Evolutionary conservation across 2,797 vertebrate genomes (phyloP), one percentile per base, ranked within the genome.

Genomic region (Rallus crepitans): DNA sequence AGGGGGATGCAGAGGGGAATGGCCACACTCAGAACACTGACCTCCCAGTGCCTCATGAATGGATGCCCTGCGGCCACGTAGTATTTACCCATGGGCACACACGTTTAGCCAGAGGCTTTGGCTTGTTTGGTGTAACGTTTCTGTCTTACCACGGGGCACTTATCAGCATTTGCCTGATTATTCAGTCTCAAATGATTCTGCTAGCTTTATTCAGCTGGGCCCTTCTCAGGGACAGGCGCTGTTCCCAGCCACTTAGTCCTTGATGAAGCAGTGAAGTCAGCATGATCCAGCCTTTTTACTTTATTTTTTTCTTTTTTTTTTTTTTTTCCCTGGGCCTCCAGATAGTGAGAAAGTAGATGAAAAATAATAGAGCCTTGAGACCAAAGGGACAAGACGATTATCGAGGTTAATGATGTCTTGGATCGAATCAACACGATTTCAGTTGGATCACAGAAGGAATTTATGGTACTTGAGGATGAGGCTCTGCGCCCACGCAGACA

Each of bases 181-280:
- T 92, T 94, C 2, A 1, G 70, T 92, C 91, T 66, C 88, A 84
- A 79, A 88, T 27, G 6, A 66, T 70, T 76, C 60, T 68, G 66
- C 69, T 77, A 72, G 63, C 95, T 97, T 97, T 95, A 69, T 72
- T 93, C 97, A 97, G 96, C 97, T 95, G 96, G 92, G 40, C 12
- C 52, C 89, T 97, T 97, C 97, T 94, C 96, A 97, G 96, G 72
- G 40, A 20, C 80, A 27, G 47, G 45, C 14, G 61, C 92, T 91
- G 88, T 75, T 47, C 71, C 73, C 57, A 64, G 77, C 60, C 15
- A 47, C 60, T 2, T 61, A 96, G 96, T 81, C 96, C 93, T 96
- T 97, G 95, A 73, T 23, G 35, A 75, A 65, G 27, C 40, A 72
- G 57, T 35, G 60, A 87, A 90, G 66, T 87, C 87, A 91, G 93